Evolutionary conservation across 92 coral and sea anemone genomes (phyloP).

Genomic region (Zoanthus gigantus): DNA sequence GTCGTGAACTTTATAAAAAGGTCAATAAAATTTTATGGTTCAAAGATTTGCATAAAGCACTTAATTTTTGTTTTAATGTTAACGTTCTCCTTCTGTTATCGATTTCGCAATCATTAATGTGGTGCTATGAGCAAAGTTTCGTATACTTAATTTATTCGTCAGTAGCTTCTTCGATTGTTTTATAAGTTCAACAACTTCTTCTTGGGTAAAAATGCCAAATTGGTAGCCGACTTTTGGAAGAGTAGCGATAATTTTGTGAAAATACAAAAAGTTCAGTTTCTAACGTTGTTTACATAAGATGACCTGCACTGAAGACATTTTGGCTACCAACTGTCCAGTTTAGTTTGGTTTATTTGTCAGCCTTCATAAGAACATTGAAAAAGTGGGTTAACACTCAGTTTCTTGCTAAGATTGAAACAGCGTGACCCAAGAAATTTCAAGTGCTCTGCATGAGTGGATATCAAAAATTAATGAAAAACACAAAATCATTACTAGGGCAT

Average conservation of each 20-base stretch:
- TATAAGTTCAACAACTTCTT: neutral
- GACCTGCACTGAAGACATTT: no score
- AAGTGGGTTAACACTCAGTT: no score
- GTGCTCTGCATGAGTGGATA: conserved; percentile 15
- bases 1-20: conserved; percentile 1
- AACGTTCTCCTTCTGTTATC: neutral
- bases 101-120: neutral
- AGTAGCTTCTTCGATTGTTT: neutral
- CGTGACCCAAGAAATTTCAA: neutral
- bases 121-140: neutral
- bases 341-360: no score
- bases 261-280: neutral
- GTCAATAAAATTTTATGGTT: neutral
- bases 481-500: conserved; percentile 29
- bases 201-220: neutral
- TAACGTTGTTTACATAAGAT: no score
- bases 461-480: conserved; percentile 28
- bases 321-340: no score
- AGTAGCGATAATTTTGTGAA: neutral
- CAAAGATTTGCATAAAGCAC: neutral
- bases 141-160: neutral
- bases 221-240: neutral
- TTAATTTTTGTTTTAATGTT: neutral
- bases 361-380: no score
- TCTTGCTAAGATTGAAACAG: no score